Evolutionary conservation across 1,140 invertebrate genomes (phyloP).

Genomic region (Chrysopa pallens): DNA sequence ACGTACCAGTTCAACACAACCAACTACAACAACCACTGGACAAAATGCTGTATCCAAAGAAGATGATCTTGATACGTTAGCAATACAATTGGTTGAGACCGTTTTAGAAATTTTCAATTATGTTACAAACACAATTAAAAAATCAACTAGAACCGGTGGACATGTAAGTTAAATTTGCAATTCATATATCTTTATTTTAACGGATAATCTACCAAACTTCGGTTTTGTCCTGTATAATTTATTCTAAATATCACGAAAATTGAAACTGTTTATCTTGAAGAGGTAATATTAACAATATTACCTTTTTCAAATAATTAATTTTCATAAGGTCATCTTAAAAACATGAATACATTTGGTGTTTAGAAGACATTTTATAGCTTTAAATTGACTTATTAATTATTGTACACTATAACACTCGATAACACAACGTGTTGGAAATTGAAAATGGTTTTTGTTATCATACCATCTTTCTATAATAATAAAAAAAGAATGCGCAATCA

Average conservation of each 20-base stretch:
- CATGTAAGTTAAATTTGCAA: constrained; percentile 39
- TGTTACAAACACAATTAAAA: constrained; percentile 61
- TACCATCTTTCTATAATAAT: no score
- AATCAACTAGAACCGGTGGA: constrained; percentile 70
- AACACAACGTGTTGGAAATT: no score
- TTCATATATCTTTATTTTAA: background rate
- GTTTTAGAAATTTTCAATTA: constrained; percentile 66
- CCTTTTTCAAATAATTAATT: no score
- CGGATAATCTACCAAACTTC: background rate
- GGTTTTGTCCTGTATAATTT: background rate
- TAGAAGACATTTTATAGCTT: no score
- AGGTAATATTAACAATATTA: no score
- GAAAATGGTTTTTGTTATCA: no score
- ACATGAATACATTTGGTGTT: no score
- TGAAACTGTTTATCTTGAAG: constrained; percentile 1
- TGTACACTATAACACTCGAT: no score
- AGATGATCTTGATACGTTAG: constrained; percentile 47
- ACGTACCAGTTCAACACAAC: constrained; percentile 10
- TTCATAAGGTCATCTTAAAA: no score
- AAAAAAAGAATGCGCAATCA: no score
- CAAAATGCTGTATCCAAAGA: constrained; percentile 35
- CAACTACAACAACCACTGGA: constrained; percentile 20
- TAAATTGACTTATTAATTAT: no score
- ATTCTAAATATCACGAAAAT: background rate
- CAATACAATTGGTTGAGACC: constrained; percentile 49